These are phyloP conservation scores for Cryptocephalus moraei DNA, from an alignment of 2,888 invertebrate genomes.

Conservation along the genomic window DNA sequence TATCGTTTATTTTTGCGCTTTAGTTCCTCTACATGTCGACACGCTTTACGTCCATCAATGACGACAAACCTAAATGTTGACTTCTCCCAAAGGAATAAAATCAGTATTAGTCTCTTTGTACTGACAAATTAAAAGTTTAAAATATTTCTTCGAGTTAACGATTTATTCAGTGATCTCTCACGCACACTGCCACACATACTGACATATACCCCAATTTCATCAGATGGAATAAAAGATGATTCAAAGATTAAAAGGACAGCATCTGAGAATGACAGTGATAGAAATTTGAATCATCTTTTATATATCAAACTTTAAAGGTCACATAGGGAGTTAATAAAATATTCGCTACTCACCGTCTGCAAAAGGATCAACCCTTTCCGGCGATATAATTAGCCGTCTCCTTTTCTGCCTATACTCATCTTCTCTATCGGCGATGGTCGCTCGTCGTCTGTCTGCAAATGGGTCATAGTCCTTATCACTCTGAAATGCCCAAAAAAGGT, in stretches of 20 bases:
- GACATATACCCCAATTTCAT: slow-evolving; percentile 26
- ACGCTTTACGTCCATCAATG: slow-evolving; percentile 9
- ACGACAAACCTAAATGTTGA: slow-evolving; percentile 23
- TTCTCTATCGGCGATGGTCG: slow-evolving; percentile 91
- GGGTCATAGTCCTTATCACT: slow-evolving; percentile 91
- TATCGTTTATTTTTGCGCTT: too few species aligned
- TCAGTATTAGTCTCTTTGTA: slow-evolving; percentile 26
- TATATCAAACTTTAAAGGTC: too few species aligned
- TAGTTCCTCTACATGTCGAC: slow-evolving; percentile 8
- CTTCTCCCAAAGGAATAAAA: slow-evolving; percentile 30
- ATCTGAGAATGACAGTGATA: too few species aligned
- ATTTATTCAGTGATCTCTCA: slow-evolving; percentile 7
- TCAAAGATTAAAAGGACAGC: too few species aligned
- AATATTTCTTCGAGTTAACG: not conserved
- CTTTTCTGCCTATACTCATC: slow-evolving; percentile 92
- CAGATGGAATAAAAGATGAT: not conserved
- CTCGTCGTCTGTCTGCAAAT: slow-evolving; percentile 82
- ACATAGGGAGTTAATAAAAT: not conserved
- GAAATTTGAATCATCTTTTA: not conserved
- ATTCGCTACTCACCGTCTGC: slow-evolving; percentile 90
- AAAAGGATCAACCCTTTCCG: slow-evolving; percentile 95
- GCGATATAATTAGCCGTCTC: slow-evolving; percentile 88
- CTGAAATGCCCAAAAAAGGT: slow-evolving; percentile 43
- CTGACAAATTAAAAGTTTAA: slow-evolving; percentile 8
- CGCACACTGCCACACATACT: slow-evolving; percentile 8